Conservation (phyloP, 2,797 vertebrate species). For the Cheracebus regulus region DNA sequence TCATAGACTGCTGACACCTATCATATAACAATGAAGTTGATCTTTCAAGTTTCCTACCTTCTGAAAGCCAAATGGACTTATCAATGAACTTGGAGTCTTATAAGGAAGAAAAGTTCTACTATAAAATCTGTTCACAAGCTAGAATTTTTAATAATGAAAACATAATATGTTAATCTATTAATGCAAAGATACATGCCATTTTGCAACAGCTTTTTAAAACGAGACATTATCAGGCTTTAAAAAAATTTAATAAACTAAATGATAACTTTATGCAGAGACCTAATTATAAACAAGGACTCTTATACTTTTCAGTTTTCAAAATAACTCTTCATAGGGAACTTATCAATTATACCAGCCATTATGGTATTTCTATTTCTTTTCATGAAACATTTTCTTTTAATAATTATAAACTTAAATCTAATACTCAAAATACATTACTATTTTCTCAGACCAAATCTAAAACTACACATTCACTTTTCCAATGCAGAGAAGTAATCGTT, state of each 20-base stretch:
- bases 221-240: not conserved
- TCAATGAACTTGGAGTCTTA: not conserved
- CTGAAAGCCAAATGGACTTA: conserved; percentile 7
- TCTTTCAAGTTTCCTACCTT: not conserved
- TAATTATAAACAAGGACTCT: not conserved
- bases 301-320: not conserved
- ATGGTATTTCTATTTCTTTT: not conserved
- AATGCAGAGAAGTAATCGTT: not conserved
- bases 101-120: not conserved
- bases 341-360: not conserved
- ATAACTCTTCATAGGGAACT: not conserved
- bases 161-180: not conserved
- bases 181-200: not conserved
- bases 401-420: conserved; percentile 36
- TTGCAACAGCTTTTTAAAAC: not conserved
- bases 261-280: not conserved
- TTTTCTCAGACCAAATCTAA: conserved; percentile 50
- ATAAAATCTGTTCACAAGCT: not conserved
- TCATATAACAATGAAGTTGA: not conserved
- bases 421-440: conserved; percentile 21
- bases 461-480: conserved; percentile 17
- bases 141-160: not conserved
- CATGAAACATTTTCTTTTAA: not conserved
- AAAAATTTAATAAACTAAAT: not conserved
- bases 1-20: not conserved